phyloP scores from a whole-genome alignment of 1,140 invertebrate genomes.

The Hyles vespertilio region DNA sequence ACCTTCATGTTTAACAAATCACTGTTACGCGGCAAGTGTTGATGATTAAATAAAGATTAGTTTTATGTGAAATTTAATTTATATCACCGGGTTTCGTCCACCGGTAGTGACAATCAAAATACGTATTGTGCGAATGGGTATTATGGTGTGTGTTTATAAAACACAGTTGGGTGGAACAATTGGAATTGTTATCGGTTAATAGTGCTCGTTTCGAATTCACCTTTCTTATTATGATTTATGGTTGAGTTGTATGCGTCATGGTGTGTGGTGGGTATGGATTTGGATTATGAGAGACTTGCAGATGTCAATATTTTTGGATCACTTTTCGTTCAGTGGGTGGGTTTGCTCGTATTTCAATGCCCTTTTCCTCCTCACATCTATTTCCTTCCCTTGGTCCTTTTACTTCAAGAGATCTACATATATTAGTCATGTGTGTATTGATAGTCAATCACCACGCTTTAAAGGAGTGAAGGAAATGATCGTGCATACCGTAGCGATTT shows the following conservation, averaged over 20 bases:
- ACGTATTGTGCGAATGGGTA: constrained; percentile 28
- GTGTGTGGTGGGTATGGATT: too few species aligned
- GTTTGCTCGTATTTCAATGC: too few species aligned
- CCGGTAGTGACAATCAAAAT: constrained; percentile 28
- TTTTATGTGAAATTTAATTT: constrained; percentile 21
- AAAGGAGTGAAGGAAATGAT: too few species aligned
- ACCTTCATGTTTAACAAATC: constrained; percentile 33
- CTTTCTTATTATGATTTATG: not conserved
- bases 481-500: too few species aligned
- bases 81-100: constrained; percentile 29
- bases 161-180: constrained; percentile 39
- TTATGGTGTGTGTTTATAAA: constrained; percentile 44
- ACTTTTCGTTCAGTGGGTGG: too few species aligned
- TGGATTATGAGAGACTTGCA: too few species aligned
- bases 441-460: too few species aligned
- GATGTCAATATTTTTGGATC: too few species aligned
- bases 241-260: not conserved
- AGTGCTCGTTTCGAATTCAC: constrained; percentile 30
- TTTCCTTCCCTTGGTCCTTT: too few species aligned
- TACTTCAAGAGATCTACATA: too few species aligned
- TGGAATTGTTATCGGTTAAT: constrained; percentile 42
- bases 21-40: not conserved
- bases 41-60: not conserved
- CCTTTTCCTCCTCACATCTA: too few species aligned
- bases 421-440: too few species aligned